Evolutionary conservation across 2,113 vertebrate genomes (phyloP), one percentile per base, ranked within the genome.

Genomic region (Dromiciops gliroides): DNA sequence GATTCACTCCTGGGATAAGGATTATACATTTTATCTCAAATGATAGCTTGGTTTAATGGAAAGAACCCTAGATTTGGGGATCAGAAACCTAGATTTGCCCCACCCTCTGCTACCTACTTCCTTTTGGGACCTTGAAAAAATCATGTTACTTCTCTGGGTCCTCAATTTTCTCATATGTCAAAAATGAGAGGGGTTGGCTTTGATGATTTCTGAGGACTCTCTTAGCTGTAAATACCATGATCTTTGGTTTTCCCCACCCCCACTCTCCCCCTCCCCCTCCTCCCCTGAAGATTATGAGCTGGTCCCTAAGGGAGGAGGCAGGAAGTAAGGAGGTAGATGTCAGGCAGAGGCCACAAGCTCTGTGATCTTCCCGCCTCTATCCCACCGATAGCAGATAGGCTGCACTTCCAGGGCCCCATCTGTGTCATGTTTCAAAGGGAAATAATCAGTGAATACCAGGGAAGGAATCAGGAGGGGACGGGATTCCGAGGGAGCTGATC

Each of bases 401-500:
- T 49, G 19, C 50, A 3, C 90, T 48, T 91, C 92, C 91, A 0
- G 10, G 48, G 52, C 44, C 90, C 31, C 49, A 16, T 52, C 11
- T 94, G 90, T 93, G 89, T 89, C 11, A 0, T 51, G 48, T 93
- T 44, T 83, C 92, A 53, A 28, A 8, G 90, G 44, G 52, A 93
- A 44, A 90, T 10, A 51, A 47, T 37, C 26, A 90, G 25, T 31
- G 53, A 89, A 91, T 56, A 60, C 11, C 92, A 48, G 6, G 6
- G 11, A 67, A 83, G 0, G 92, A 50, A 92, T 44, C 92, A 26
- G 24, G 8, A 53, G 92, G 91, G 28, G 23, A 37, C 89, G 0
- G 48, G 25, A 90, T 52, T 16, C 51, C 90, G 56, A 75, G 91
- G 53, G 90, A 52, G 75, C 90, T 92, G 47, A 96, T 83, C 83